phyloP scores from a whole-genome alignment of 2,888 invertebrate genomes.

The Calameuta idolon region DNA sequence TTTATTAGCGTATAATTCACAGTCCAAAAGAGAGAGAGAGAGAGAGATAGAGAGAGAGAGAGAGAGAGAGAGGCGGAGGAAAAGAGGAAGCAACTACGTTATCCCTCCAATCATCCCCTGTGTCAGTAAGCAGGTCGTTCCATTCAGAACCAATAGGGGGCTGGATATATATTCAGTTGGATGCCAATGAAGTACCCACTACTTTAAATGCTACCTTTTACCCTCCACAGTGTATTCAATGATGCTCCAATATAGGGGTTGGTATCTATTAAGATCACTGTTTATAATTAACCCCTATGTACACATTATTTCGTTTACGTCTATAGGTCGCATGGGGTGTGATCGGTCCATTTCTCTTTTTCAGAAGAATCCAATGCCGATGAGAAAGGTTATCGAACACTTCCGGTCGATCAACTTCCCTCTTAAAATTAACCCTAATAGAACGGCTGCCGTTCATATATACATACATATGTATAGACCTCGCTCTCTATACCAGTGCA shows the following conservation, averaged over 20 bases:
- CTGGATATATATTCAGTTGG: not conserved
- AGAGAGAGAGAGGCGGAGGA: not conserved
- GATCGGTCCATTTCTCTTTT: not conserved
- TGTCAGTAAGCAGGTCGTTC: not conserved
- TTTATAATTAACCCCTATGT: not conserved
- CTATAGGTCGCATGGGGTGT: not conserved
- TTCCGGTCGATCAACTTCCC: not conserved
- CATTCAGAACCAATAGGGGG: not conserved
- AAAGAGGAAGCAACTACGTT: not conserved
- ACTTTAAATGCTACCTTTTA: not conserved
- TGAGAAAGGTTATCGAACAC: not conserved
- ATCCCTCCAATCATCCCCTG: not conserved
- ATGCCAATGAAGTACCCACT: not conserved
- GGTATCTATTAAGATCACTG: not conserved
- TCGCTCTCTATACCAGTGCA: no score
- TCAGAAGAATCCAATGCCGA: not conserved
- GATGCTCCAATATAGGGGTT: not conserved
- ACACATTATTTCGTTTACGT: not conserved
- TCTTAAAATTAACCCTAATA: not conserved
- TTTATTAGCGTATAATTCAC: slow-evolving; percentile 35
- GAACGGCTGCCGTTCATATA: not conserved
- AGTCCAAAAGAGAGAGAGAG: not conserved
- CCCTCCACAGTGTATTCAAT: not conserved
- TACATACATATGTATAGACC: no score
- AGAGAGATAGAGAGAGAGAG: not conserved